phyloP scores from a whole-genome alignment of 2,113 vertebrate genomes.

The Rhinichthys klamathensis region DNA sequence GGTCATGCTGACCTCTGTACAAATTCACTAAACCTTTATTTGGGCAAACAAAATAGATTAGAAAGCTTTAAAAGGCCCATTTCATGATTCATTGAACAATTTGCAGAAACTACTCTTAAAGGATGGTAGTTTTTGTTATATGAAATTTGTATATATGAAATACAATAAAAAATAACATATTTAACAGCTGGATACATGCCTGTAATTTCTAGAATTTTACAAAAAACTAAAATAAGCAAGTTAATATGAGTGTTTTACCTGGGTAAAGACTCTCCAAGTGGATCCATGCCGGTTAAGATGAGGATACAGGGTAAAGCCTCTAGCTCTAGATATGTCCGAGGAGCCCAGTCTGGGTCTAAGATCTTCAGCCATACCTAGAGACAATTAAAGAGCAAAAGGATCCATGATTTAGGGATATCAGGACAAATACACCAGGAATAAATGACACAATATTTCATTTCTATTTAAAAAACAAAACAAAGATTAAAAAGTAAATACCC shows the following conservation, averaged over 20 bases:
- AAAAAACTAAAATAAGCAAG: not conserved
- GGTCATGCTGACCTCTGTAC: conserved; percentile 7
- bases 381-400: conserved; percentile 33
- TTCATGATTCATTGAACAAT: not conserved
- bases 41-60: not conserved
- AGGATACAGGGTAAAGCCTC: conserved; percentile 96
- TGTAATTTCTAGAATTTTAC: not conserved
- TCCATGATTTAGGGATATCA: not conserved
- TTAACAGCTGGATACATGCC: not conserved
- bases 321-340: conserved; percentile 90
- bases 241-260: conserved; percentile 70
- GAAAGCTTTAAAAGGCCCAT: not conserved
- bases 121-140: not conserved
- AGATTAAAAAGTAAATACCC: conserved; percentile 73
- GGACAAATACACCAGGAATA: not conserved
- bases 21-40: not conserved
- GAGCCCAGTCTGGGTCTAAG: conserved; percentile 89
- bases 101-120: not conserved
- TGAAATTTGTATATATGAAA: too few species aligned
- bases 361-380: conserved; percentile 90
- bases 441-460: not conserved
- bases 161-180: not conserved
- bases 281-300: conserved; percentile 91
- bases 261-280: conserved; percentile 92
- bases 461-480: not conserved